Evolutionary conservation across 2,797 vertebrate genomes (phyloP), one percentile per base, ranked within the genome.

Genomic region (Sparidentex hasta): DNA sequence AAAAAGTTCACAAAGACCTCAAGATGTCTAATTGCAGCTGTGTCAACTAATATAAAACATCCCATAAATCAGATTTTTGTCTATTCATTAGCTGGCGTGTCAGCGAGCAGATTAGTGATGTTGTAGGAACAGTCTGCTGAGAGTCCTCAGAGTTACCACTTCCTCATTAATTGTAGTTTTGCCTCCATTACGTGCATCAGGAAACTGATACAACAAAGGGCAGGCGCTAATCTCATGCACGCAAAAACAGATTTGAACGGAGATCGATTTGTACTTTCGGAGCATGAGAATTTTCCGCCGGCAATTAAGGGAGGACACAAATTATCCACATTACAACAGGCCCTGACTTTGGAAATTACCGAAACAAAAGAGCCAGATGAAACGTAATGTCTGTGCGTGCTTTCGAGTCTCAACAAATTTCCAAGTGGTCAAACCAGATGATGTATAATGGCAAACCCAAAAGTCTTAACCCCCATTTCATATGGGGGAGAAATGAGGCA

Each of bases 401-500:
- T 90, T 95, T 84, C 65, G 93, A 94, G 94, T 95, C 72, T 71
- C 95, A 96, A 96, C 95, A 95, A 78, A 96, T 96, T 95, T 96
- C 76, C 81, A 93, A 96, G 94, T 96, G 97, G 97, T 97, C 97
- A 97, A 96, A 94, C 96, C 96, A 95, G 95, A 95, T 96, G 97
- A 97, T 96, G 91, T 92, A 96, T 97, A 96, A 88, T 94, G 95
- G 95, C 95, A 97, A 94, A 94, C 92, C 90, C 88, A 90, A 96
- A 97, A 97, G 96, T 96, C 96, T 95, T 97, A 97, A 97, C 96
- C 97, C 91, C 97, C 96, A 95, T 96, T 96, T 95, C 95, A 95
- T 95, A 96, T 93, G 93, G 95, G 96, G 96, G 96, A 98, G 97
- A 99, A 99, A 99, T 99, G 97, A 98, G 97, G 96, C 97, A 96